A percentile compares a stretch with the other conserved stretches of the same genome.
phyloP scores from a whole-genome alignment of 2,113 vertebrate species.

The Forbesichthys agassizii region DNA sequence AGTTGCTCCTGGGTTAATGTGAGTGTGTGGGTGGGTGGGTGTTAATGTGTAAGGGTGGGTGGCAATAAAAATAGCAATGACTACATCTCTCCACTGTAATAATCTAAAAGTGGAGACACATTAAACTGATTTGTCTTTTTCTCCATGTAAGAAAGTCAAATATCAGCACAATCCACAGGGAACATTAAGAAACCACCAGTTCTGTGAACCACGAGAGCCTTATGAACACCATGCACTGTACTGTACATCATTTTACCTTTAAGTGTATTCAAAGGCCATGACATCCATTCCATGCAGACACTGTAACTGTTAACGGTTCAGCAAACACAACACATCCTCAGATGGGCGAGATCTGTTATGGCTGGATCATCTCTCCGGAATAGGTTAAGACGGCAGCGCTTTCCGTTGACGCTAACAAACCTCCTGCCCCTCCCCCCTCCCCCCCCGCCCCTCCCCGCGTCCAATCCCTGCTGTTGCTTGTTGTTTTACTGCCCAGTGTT shows the following conservation, averaged over 20 bases:
- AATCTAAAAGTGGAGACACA: slow-evolving; percentile 55
- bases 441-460: slow-evolving; percentile 32
- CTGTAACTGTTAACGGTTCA: slow-evolving; percentile 2
- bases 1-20: slow-evolving; percentile 43
- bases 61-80: slow-evolving; percentile 65
- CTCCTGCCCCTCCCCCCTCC: slow-evolving; percentile 20
- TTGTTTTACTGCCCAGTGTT: slow-evolving; percentile 68
- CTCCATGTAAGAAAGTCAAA: slow-evolving; percentile 54
- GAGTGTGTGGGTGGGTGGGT: slow-evolving; percentile 21
- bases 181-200: no score
- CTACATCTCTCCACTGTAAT: slow-evolving; percentile 69
- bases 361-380: no score
- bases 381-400: slow-evolving; percentile 19
- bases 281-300: slow-evolving; percentile 10
- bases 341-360: no score
- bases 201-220: no score
- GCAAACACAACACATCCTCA: slow-evolving; percentile 5
- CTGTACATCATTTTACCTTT: no score
- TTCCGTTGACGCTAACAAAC: slow-evolving; percentile 39
- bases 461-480: slow-evolving; percentile 58
- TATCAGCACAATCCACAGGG: no score
- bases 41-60: slow-evolving; percentile 16
- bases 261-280: neutral
- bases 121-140: slow-evolving; percentile 41
- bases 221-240: no score